Conservation (phyloP, 1,140 invertebrate species). For the Globodera rostochiensis region DNA sequence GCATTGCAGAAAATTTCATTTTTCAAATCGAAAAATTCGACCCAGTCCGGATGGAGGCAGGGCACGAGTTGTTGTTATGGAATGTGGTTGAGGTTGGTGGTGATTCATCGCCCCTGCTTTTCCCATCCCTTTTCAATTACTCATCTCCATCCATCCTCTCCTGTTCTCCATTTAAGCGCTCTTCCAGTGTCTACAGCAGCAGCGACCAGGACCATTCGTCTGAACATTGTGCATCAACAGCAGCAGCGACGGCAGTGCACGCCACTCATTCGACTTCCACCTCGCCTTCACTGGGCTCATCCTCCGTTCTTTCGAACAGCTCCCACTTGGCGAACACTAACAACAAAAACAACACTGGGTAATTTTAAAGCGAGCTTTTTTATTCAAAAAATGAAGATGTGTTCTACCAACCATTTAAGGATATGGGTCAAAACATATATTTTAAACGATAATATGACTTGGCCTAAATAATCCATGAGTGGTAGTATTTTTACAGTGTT, state of each 20-base stretch:
- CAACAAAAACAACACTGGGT: neutral
- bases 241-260: neutral
- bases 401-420: too few relatives aligned
- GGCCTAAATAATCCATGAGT: too few relatives aligned
- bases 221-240: slow-evolving; percentile 21
- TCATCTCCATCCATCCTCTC: neutral
- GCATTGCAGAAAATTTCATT: too few relatives aligned
- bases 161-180: slow-evolving; percentile 2
- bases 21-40: too few relatives aligned
- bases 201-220: slow-evolving; percentile 39
- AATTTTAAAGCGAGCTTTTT: too few relatives aligned
- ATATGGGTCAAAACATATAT: neutral
- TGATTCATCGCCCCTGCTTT: neutral
- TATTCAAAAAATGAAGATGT: too few relatives aligned
- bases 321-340: neutral
- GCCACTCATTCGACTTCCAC: slow-evolving; percentile 1
- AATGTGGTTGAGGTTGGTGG: slow-evolving; percentile 18
- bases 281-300: neutral
- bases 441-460: neutral
- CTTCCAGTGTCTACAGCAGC: slow-evolving; percentile 36
- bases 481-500: too few relatives aligned
- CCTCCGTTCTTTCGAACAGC: neutral
- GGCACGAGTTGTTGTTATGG: slow-evolving; percentile 34
- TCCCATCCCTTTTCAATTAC: neutral
- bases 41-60: neutral